phyloP scores from a whole-genome alignment of 1,140 invertebrate genomes.

The Neelides sp. region DNA sequence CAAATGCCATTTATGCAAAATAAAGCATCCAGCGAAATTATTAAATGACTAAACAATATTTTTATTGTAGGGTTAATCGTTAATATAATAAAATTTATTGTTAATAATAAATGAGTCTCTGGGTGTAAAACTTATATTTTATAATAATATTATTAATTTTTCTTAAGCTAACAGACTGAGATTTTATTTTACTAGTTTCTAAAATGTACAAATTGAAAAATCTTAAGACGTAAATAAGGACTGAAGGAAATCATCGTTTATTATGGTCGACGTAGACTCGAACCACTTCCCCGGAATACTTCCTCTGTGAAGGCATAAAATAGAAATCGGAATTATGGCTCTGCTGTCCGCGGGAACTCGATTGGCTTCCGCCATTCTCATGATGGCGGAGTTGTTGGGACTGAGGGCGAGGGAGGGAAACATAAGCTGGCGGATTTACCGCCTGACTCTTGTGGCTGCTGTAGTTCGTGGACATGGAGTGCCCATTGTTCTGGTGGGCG shows the following conservation, averaged over 20 bases:
- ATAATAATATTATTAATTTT: too few species aligned
- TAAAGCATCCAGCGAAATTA: too few species aligned
- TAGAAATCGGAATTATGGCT: conserved; percentile 67
- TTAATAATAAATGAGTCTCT: not conserved
- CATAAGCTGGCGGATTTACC: conserved; percentile 12
- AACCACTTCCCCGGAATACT: conserved; percentile 84
- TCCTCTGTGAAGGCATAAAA: conserved; percentile 85
- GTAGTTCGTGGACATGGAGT: conserved; percentile 39
- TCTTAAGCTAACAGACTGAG: not conserved
- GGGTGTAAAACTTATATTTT: not conserved
- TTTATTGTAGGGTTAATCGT: too few species aligned
- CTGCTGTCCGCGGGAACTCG: conserved; percentile 30
- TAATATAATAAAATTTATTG: conserved; percentile 2
- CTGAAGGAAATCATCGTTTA: conserved; percentile 33
- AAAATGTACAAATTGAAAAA: not conserved
- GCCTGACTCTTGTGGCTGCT: not conserved
- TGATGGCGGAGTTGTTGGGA: conserved; percentile 11
- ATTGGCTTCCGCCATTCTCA: conserved; percentile 35
- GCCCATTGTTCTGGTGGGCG: conserved; percentile 30
- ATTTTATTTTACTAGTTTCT: not conserved
- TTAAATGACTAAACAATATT: too few species aligned
- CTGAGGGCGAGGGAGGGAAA: conserved; percentile 17
- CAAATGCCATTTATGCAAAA: too few species aligned
- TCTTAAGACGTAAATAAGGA: not conserved
- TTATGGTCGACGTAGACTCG: conserved; percentile 76